These are phyloP conservation scores for Tarsius wallacei DNA, from an alignment of 2,797 vertebrate genomes.

Conservation along the genomic window DNA sequence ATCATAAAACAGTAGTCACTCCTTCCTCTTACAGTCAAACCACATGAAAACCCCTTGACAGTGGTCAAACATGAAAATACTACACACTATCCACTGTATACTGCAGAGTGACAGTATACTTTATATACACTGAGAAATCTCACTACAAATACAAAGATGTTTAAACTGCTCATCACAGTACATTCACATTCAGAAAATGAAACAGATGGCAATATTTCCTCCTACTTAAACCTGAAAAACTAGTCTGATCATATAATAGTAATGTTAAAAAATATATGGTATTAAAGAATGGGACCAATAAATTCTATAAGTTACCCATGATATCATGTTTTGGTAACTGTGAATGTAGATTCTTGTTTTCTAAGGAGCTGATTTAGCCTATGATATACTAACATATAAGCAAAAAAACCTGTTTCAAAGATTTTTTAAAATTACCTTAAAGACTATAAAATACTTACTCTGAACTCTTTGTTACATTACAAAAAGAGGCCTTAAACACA, in stretches of 20 bases:
- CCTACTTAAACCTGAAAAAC: slow-evolving; percentile 8
- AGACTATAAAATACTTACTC: neutral
- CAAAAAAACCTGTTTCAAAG: neutral
- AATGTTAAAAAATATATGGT: neutral
- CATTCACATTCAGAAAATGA: neutral
- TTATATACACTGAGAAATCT: neutral
- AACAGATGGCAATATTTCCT: neutral
- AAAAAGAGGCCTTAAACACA: neutral
- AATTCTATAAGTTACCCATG: neutral
- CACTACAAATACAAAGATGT: neutral
- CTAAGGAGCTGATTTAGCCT: slow-evolving; percentile 39
- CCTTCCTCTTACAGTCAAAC: no score
- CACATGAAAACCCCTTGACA: neutral
- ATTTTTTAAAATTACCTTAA: neutral
- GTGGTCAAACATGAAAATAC: neutral
- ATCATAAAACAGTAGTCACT: neutral
- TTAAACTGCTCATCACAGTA: neutral
- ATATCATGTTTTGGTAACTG: neutral
- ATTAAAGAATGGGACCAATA: neutral
- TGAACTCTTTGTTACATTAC: neutral
- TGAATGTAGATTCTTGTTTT: neutral
- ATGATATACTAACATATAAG: no score
- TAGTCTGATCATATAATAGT: neutral
- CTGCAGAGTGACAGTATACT: neutral
- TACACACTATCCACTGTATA: neutral